Base-by-base conservation (phyloP, 2,797 vertebrate genomes). In the Halcyon smyrnensis region DNA sequence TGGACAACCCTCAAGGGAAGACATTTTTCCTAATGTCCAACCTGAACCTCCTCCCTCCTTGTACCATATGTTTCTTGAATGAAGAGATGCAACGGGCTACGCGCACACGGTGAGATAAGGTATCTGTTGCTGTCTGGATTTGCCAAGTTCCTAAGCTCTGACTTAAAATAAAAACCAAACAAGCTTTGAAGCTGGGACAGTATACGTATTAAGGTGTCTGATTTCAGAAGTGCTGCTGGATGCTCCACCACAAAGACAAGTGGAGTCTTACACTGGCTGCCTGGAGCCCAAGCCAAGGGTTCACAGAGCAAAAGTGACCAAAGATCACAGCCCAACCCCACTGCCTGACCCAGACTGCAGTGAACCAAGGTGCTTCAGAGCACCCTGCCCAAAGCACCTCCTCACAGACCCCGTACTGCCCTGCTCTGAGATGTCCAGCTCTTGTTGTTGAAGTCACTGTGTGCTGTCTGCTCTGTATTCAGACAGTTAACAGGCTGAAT, bases 41-140 rank as follows among this genome's bases (percentile, higher is more conserved):
- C 14, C n/a, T 36, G 24, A 36, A 36, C n/a, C 34, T 36, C 56
- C 56, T 36, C 34, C 9, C 34, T 36, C 34, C 7, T 59, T 34
- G n/a, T 24, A 36, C 21, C n/a, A 11, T 5, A 23, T 3, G 3
- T 50, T 79, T 78, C 70, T 15, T 45, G 59, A 88, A 75, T 15
- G 14, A 77, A 51, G 56, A 65, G 71, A 23, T 65, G n/a, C 70
- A 63, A 17, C 0, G 41, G 53, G 70, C 57, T 67, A 59, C 62
- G 34, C 19, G 8, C 23, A 37, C 16, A 9, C 0, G 2, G 37
- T 0, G 0, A 79, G 87, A 71, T 5, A 20, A 84, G 43, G 15
- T 45, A 19, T 23, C 74, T 57, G 14, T 3, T 36, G 74, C 59
- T 64, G 23, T 12, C 57, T 60, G 57, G 23, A 34, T 45, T 68